Evolutionary conservation across 1,140 invertebrate species (phyloP).

Genomic region (Cydia fagiglandana): DNA sequence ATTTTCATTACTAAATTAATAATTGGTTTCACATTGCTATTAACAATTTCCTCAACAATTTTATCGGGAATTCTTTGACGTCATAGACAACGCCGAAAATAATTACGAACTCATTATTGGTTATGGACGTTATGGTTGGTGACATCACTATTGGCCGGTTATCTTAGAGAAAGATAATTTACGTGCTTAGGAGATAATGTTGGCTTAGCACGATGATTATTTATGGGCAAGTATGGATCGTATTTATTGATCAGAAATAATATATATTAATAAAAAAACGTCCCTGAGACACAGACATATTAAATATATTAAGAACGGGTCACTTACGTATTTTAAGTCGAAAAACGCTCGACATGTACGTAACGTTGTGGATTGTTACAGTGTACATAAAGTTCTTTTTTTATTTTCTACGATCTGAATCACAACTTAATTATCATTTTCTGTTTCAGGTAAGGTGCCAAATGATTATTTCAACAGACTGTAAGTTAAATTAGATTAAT

Average conservation of each 20-base stretch:
- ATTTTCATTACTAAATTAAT: too few species aligned
- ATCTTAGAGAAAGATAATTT: not conserved
- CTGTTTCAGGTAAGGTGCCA: not conserved
- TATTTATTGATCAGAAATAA: not conserved
- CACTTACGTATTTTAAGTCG: too few species aligned
- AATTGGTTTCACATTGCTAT: too few species aligned
- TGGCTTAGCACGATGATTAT: not conserved
- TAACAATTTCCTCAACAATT: too few species aligned
- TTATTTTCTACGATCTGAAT: too few species aligned
- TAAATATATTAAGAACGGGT: too few species aligned
- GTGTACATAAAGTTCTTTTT: too few species aligned
- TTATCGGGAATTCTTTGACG: conserved; percentile 25
- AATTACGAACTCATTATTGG: conserved; percentile 32
- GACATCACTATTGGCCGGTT: not conserved
- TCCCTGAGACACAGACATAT: too few species aligned
- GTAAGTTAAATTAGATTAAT: not conserved
- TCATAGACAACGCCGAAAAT: conserved; percentile 31
- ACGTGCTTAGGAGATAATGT: conserved; percentile 5
- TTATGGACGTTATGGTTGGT: not conserved
- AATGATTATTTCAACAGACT: not conserved
- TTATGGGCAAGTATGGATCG: not conserved
- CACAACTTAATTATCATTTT: not conserved
- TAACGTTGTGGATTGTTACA: too few species aligned
- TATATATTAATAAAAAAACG: too few species aligned
- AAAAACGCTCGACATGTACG: too few species aligned